Evolutionary conservation across 2,113 vertebrate genomes (phyloP), one percentile per base, ranked within the genome.

Genomic region (Oryzias javanicus): DNA sequence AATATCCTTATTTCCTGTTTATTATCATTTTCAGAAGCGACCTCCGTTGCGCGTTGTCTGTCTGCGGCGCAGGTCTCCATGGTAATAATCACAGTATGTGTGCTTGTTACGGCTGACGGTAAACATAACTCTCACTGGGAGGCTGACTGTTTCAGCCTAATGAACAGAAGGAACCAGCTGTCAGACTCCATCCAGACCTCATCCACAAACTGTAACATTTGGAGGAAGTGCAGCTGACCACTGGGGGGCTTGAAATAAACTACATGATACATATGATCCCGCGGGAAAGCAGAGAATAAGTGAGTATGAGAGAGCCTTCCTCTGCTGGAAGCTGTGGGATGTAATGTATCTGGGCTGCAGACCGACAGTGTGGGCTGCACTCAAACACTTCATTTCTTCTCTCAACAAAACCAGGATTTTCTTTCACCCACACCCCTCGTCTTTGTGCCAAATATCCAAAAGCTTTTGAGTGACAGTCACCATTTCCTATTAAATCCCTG

Each of bases 401-500:
- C 49, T 67, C 44, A 70, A 61, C 55, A 79, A 64, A 68, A 55
- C 40, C 60, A 29, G 55, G 47, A 61, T 74, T 49, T 44, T 29
- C 27, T 61, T 25, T 49, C 51, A 61, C 70, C 53, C 50, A 62
- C 19, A 12, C 22, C 44, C 53, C 56, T 76, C 29, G 52, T 18
- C 62, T 47, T 17, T 47, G 8, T 12, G n/a, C n/a, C 46, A 16
- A 5, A 17, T 16, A 44, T 44, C 42, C 42, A 44, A 14, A 44
- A 44, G 14, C 42, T 44, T 44, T 44, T 17, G 42, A 40, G 16
- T 49, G 22, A 7, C n/a, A 74, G 75, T 65, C 13, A 15, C 79
- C 80, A 81, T 87, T 88, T 87, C 76, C 76, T 79, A 81, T 84
- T 78, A 88, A 84, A 84, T 77, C 78, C 79, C 64, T 72, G 62